A percentile compares a stretch with the other conserved stretches of the same genome.
Conservation (phyloP, 2,113 vertebrate species). For the Serilophus lunatus region DNA sequence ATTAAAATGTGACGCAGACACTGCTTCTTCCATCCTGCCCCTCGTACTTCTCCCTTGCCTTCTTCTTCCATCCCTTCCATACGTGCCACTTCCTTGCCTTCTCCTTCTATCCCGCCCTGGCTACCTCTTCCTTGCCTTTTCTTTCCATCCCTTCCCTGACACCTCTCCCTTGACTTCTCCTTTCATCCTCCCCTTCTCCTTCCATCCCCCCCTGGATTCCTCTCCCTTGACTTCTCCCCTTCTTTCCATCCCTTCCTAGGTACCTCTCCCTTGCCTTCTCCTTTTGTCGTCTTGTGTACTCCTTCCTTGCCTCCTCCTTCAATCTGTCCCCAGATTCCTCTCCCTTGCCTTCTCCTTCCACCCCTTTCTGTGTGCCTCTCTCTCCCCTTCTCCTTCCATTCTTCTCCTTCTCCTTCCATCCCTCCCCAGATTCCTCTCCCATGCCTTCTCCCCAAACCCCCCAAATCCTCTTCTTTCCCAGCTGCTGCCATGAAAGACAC, state of each 20-base stretch:
- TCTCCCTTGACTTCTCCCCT: neutral
- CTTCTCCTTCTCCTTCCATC: neutral
- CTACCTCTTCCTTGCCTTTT: neutral
- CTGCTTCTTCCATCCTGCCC: neutral
- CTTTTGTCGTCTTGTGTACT: neutral
- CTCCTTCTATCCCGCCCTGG: neutral
- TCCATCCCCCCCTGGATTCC: neutral
- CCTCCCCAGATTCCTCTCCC: neutral
- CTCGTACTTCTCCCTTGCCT: neutral
- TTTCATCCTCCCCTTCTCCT: neutral
- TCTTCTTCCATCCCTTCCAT: neutral
- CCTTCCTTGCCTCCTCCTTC: neutral
- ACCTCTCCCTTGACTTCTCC: neutral
- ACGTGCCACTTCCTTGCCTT: neutral
- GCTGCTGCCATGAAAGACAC: neutral
- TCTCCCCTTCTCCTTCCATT: neutral
- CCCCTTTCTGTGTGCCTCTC: accelerated
- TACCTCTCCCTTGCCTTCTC: neutral
- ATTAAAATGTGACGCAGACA: accelerated
- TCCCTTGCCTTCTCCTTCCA: neutral
- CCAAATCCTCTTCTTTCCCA: neutral
- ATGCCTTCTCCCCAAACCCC: neutral
- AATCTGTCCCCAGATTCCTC: neutral
- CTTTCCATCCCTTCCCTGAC: too few relatives aligned
- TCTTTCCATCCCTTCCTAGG: neutral